Evolutionary conservation across 2,888 invertebrate species (phyloP).

Genomic region (Psococerastis gibbosa): DNA sequence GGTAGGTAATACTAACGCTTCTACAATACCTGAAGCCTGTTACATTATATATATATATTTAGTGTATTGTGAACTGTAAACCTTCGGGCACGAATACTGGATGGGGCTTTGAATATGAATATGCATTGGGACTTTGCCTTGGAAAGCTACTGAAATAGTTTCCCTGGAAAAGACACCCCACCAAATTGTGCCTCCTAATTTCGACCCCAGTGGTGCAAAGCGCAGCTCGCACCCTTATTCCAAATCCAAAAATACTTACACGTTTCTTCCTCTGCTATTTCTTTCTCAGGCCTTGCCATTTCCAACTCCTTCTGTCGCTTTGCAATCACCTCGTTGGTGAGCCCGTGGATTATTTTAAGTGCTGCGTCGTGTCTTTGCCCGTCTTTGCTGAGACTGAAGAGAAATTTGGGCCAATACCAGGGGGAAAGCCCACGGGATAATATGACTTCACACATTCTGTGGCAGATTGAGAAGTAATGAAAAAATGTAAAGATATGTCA

Average conservation of each 20-base stretch:
- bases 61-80: too few species aligned
- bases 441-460: conserved; percentile 1
- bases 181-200: too few species aligned
- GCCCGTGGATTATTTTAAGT: conserved; percentile 2
- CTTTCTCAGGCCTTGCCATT: not conserved
- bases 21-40: too few species aligned
- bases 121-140: not conserved
- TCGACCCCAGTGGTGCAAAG: too few species aligned
- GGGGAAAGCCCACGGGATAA: not conserved
- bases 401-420: not conserved
- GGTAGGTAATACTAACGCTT: too few species aligned
- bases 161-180: too few species aligned
- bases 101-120: not conserved
- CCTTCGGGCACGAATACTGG: too few species aligned
- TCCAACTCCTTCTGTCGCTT: not conserved
- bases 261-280: not conserved
- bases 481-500: too few species aligned
- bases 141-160: not conserved
- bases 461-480: too few species aligned
- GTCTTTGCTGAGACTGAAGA: not conserved
- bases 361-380: not conserved
- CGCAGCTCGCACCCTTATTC: too few species aligned
- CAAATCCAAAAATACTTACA: too few species aligned
- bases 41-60: too few species aligned
- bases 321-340: conserved; percentile 6